Evolutionary conservation across 2,888 invertebrate genomes (phyloP), one percentile per base, ranked within the genome.

Genomic region (Emmelina monodactyla): DNA sequence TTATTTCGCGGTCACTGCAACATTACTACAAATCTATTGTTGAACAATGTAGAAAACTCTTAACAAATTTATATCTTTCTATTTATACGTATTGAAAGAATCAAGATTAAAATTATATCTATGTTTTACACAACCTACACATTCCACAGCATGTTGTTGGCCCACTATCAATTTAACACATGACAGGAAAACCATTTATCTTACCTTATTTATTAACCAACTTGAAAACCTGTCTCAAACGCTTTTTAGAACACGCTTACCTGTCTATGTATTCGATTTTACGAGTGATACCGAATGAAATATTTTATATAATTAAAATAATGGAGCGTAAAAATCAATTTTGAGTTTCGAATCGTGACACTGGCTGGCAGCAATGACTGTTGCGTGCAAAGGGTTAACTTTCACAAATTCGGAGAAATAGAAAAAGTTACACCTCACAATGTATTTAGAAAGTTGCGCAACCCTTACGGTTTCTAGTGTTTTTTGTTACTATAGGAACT

Each of bases 361-460:
- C 11, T 25, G 25, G 4, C 25, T 9, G n/a, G 25, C 25, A 10
- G n/a, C 25, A n/a, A n/a, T n/a, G n/a, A n/a, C n/a, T n/a, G n/a
- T n/a, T n/a, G n/a, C n/a, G n/a, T n/a, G 35, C 34, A 55, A 61
- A 64, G 67, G 62, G 62, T 64, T 55, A 61, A 71, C 72, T 75
- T 76, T 73, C 72, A 62, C 68, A 52, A 58, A 53, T 76, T 51
- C 49, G 52, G 50, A 45, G 43, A 45, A 49, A 54, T 44, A 11
- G 54, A 55, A 54, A 64, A 65, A 63, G 50, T 25, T 7, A 60
- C 62, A 72, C 67, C 70, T 75, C 61, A 75, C 73, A 76, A 78
- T 62, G 72, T 58, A 67, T n/a, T 72, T 76, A 71, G 79, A 79
- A 79, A 79, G 79, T 79, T 79, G 68, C 63, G 70, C 75, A 79